Evolutionary conservation across 2,797 vertebrate genomes (phyloP).

Genomic region (Anguilla obscura): DNA sequence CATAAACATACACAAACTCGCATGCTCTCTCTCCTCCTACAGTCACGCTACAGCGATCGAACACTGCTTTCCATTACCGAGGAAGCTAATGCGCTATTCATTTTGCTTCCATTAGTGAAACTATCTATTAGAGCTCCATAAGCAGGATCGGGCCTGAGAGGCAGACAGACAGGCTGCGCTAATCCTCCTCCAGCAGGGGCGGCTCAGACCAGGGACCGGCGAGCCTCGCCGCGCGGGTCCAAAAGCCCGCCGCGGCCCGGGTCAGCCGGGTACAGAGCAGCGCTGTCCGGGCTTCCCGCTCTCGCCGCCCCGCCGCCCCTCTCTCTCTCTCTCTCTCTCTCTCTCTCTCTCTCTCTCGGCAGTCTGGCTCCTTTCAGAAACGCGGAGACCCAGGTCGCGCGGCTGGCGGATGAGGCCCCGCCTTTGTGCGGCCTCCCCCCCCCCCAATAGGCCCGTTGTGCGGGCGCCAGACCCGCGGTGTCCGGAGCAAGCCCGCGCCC

Average conservation of each 20-base stretch:
- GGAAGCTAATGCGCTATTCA: conserved; percentile 36
- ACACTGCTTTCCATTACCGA: conserved; percentile 42
- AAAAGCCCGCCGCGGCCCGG: not conserved
- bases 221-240: not conserved
- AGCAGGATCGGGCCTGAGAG: not conserved
- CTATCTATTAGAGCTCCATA: not conserved
- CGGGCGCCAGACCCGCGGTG: not conserved
- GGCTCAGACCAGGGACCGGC: not conserved
- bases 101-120: conserved; percentile 18
- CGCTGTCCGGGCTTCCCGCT: not conserved
- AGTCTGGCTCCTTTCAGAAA: not conserved
- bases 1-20: not conserved
- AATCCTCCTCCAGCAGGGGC: not conserved
- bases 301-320: not conserved
- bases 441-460: not conserved
- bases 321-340: no score
- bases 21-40: not conserved
- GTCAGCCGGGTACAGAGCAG: not conserved
- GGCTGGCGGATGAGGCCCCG: not conserved
- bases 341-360: not conserved
- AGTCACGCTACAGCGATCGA: not conserved
- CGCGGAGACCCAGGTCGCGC: not conserved
- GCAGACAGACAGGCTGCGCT: not conserved
- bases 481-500: not conserved
- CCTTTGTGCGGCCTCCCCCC: not conserved